Evolutionary conservation across 2,797 vertebrate genomes (phyloP).

Genomic region (Amazona ochrocephala): DNA sequence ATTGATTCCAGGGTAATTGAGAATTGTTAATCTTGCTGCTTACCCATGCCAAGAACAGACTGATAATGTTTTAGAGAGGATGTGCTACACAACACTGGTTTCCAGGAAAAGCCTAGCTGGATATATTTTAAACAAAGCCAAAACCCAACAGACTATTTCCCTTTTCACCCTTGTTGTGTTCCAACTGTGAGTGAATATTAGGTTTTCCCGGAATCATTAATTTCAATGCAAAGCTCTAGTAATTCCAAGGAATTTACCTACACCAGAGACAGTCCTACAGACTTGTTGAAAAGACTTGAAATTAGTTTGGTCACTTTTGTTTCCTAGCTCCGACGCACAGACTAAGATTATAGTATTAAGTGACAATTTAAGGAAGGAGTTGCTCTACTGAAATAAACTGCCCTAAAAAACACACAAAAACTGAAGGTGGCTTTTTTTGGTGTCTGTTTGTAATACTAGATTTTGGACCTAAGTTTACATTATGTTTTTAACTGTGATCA

Average conservation of each 20-base stretch:
- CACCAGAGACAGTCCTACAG: not conserved
- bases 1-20: not conserved
- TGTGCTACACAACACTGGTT: constrained; percentile 13
- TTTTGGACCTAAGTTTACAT: not conserved
- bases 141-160: constrained; percentile 6
- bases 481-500: not conserved
- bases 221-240: not conserved
- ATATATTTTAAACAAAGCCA: constrained; percentile 36
- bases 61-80: constrained; percentile 1
- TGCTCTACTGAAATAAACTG: not conserved
- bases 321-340: not conserved
- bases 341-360: not conserved
- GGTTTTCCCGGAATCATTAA: not conserved
- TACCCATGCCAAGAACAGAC: not conserved
- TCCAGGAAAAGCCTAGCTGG: constrained; percentile 41
- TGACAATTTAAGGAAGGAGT: not conserved
- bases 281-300: not conserved
- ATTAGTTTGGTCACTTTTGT: not conserved
- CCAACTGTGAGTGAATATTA: not conserved
- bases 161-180: constrained; percentile 14
- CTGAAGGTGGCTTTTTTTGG: not conserved
- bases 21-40: not conserved
- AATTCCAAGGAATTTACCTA: not conserved
- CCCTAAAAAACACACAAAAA: not conserved
- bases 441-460: not conserved